These are phyloP conservation scores for Bursaphelenchus okinawaensis DNA, from an alignment of 2,888 invertebrate genomes.

Conservation along the genomic window DNA sequence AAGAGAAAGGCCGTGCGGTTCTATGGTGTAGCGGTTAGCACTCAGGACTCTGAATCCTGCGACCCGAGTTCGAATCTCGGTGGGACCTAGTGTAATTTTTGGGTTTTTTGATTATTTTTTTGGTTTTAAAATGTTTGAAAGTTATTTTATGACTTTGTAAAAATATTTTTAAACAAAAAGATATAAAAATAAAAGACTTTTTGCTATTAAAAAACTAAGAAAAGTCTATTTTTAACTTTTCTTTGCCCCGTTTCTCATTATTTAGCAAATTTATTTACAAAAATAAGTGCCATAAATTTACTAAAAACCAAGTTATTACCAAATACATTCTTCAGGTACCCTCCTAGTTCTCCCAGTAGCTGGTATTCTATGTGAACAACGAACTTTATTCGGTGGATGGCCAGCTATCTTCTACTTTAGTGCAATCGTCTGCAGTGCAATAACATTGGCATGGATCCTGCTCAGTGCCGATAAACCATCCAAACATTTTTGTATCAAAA, in stretches of 20 bases:
- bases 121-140: neutral
- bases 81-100: constrained; percentile 3
- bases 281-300: no score
- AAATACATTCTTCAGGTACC: constrained; percentile 32
- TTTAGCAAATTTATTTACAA: no score
- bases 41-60: constrained; percentile 36
- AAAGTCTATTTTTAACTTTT: neutral
- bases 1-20: neutral
- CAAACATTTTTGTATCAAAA: constrained; percentile 46
- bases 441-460: constrained; percentile 48
- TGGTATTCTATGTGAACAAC: constrained; percentile 42
- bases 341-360: constrained; percentile 49
- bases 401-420: constrained; percentile 51
- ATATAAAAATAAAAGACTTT: no score
- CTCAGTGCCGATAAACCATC: constrained; percentile 54
- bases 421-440: constrained; percentile 39
- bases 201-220: neutral
- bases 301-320: no score
- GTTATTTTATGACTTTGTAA: neutral
- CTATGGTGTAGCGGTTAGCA: constrained; percentile 36
- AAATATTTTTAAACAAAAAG: no score
- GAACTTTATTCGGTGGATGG: constrained; percentile 41
- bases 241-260: neutral
- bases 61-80: constrained; percentile 24
- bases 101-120: neutral